Percentiles rank a stretch among this genome's conserved stretches.
Evolutionary conservation across 2,113 vertebrate genomes (phyloP).

Genomic region (Callaeas wilsoni): DNA sequence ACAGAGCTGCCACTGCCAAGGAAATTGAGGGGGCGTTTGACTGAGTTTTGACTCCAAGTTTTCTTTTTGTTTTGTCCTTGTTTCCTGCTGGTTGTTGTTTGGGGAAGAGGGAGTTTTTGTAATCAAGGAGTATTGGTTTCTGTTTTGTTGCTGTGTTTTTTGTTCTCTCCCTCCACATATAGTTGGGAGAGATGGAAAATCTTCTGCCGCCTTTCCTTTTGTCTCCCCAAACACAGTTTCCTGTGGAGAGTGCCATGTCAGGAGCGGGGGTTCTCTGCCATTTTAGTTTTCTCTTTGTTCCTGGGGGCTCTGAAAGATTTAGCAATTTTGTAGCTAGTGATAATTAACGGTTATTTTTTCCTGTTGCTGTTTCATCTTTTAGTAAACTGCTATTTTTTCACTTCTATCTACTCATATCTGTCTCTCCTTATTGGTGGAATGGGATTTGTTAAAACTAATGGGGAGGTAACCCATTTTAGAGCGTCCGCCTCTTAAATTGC

Average conservation of each 20-base stretch:
- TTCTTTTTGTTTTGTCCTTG: neutral
- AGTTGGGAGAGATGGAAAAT: neutral
- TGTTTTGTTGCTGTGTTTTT: neutral
- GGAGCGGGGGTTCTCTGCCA: neutral
- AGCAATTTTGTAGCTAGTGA: neutral
- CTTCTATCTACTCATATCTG: neutral
- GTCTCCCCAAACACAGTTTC: neutral
- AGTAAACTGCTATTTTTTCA: neutral
- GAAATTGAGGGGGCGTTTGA: neutral
- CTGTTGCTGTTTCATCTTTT: neutral
- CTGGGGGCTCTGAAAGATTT: neutral
- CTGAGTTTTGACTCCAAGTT: neutral
- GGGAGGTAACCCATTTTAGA: neutral
- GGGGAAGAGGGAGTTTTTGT: neutral
- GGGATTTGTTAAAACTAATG: neutral
- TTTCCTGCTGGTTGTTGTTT: neutral
- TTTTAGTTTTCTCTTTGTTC: neutral
- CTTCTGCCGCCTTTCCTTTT: neutral
- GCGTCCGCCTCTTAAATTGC: neutral
- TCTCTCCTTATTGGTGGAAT: neutral
- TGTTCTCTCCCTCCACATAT: neutral
- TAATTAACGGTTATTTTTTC: neutral
- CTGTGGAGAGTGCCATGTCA: accelerated
- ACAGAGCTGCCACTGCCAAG: neutral
- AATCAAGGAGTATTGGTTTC: neutral